phyloP scores from a whole-genome alignment of 2,797 vertebrate species.

The Xerus rutilus region DNA sequence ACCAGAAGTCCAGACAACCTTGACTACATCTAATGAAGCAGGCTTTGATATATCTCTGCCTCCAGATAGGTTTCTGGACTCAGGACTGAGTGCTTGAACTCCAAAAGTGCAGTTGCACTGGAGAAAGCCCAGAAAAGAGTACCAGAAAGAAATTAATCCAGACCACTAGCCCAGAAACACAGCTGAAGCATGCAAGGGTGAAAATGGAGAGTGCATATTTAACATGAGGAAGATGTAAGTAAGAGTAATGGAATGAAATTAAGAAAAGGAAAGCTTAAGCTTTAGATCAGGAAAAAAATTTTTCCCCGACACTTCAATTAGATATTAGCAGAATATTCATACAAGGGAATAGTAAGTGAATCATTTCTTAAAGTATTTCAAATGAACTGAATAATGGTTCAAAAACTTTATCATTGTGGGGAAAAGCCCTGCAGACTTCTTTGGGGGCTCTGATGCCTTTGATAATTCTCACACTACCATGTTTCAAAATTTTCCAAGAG shows the following conservation, averaged over 20 bases:
- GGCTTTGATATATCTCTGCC: background rate
- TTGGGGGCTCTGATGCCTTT: constrained; percentile 57
- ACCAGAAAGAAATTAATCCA: background rate
- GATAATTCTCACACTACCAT: constrained; percentile 51
- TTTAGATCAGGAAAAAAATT: constrained; percentile 48
- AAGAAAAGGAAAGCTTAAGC: constrained; percentile 62
- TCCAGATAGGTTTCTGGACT: background rate
- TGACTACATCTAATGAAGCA: background rate
- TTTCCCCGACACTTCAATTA: constrained; percentile 71
- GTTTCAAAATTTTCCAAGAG: constrained; percentile 68
- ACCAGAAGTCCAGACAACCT: background rate
- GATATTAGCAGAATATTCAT: constrained; percentile 66
- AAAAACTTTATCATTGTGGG: constrained; percentile 66
- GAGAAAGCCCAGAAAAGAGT: constrained; percentile 1
- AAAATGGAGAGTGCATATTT: constrained; percentile 48
- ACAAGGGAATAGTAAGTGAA: constrained; percentile 59
- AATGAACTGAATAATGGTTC: constrained; percentile 70
- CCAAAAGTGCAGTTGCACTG: background rate
- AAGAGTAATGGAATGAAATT: constrained; percentile 67
- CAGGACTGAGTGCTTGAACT: background rate
- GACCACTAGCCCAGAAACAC: constrained; percentile 23
- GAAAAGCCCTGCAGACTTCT: background rate
- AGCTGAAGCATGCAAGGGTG: background rate
- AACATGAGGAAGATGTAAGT: constrained; percentile 57
- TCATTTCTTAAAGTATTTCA: constrained; percentile 72